Conservation (phyloP, 2,888 invertebrate genomes). For the Ophion obscuratus region DNA sequence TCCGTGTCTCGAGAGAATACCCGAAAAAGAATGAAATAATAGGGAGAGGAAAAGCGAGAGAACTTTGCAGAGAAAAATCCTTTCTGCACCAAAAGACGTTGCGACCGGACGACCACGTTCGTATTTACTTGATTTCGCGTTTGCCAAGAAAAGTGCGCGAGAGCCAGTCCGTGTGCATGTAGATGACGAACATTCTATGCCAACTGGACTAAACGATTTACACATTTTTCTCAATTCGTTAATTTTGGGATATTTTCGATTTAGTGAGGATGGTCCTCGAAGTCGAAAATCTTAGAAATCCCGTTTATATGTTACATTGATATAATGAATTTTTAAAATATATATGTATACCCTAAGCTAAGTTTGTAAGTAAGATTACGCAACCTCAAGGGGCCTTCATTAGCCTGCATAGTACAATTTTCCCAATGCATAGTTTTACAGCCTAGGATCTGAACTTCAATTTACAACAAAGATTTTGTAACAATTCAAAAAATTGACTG, state of each 20-base stretch:
- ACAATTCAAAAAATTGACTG: no score
- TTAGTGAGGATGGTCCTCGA: no score
- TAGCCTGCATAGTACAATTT: no score
- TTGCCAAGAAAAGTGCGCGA: slow-evolving; percentile 68
- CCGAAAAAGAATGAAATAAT: slow-evolving; percentile 35
- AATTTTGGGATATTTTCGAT: neutral
- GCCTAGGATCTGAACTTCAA: neutral
- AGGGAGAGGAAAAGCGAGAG: slow-evolving; percentile 13
- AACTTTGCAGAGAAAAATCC: slow-evolving; percentile 56
- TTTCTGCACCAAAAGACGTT: slow-evolving; percentile 54
- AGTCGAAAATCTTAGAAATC: no score
- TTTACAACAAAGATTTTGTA: no score
- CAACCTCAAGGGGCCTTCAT: neutral
- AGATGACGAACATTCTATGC: neutral
- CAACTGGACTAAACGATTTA: neutral
- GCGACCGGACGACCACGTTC: slow-evolving; percentile 62
- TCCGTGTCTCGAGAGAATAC: slow-evolving; percentile 26
- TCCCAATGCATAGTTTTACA: neutral
- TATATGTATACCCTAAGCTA: neutral
- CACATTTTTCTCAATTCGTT: neutral
- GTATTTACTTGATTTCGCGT: slow-evolving; percentile 71
- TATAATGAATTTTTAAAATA: no score
- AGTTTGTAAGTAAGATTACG: neutral
- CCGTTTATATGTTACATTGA: no score
- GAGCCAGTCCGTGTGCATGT: neutral